Evolutionary conservation across 2,888 invertebrate genomes (phyloP), one percentile per base, ranked within the genome.

Genomic region (Bombyx huttoni): DNA sequence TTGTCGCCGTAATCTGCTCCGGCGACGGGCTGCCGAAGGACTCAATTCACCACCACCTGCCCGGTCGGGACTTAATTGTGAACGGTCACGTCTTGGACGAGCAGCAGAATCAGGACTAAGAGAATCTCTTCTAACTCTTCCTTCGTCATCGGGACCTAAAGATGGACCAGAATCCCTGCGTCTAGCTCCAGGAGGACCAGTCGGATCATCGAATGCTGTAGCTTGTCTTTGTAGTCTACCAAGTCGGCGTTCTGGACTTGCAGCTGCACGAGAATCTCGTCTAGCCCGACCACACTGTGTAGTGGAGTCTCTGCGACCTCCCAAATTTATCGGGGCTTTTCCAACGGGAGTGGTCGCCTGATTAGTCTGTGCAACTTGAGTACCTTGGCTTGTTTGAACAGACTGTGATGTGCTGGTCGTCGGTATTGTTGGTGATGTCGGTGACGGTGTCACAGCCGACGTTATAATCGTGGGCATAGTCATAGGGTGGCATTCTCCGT

Each of bases 41-140:
- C 95, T 95, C 54, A 94, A 89, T 60, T 96, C 96, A 9, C 95
- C 90, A 59, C 94, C 94, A n/a, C 93, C 92, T 51, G 92, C 92
- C 52, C 95, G 90, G 69, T 95, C 96, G 0, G 96, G 95, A 59
- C 95, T 95, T 50, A 95, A 74, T 72, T 94, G 94, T 0, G 94
- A 91, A 46, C 93, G 90, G 1, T 96, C 96, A 60, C 96, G 94
- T 48, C 95, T 89, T 33, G 91, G 89, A 51, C 94, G 81, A 3
- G 94, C 94, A 5, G 96, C 96, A 56, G 96, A 96, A 75, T 97
- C 96, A 0, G 96, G 96, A 58, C 96, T 96, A n/a, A 97, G 78
- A 0, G 96, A 96, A 71, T 97, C 97, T 48, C 96, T 90, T 14
- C 96, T 89, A 0, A 94, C 94, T 47, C 94, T 89, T 51, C 94